Evolutionary conservation across 2,797 vertebrate species (phyloP), one percentile per base, ranked within the genome.

Genomic region (Lagocephalus sceleratus): DNA sequence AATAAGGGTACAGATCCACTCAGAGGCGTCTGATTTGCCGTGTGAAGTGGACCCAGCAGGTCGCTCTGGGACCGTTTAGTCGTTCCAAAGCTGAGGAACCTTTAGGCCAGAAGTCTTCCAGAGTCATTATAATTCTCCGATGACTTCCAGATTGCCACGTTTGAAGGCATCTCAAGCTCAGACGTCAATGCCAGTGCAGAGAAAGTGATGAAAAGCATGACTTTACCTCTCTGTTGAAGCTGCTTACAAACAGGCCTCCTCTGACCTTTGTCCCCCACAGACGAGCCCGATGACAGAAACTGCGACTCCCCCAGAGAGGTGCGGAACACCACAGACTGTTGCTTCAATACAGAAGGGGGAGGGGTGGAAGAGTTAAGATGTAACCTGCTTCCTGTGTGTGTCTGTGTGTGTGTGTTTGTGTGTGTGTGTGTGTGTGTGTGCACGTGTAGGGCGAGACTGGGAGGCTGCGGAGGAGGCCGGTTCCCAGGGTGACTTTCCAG

Each of bases 401-500:
- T 42, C n/a, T n/a, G n/a, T n/a, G n/a, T n/a, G n/a, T 63, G 26
- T 68, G 54, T 46, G 25, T 65, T 42, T 69, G 47, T 75, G 50
- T 66, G 90, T 53, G 56, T 63, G 20, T 63, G 40, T 57, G 57
- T 63, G 16, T 64, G 35, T 68, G 51, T 42, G 22, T 68, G 50
- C 63, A 47, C 73, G 44, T 66, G 89, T 91, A 91, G 94, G 94
- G 88, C 76, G 93, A 75, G 73, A 65, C 85, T 22, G 84, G 85
- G 55, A 93, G 92, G 75, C 93, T 97, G 84, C 92, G 95, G 63
- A 93, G 94, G 88, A 92, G 92, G 76, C 94, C 95, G 0, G 90
- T 96, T 85, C 95, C 91, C 73, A 91, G 95, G 57, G 93, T 92
- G 84, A 96, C 95, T 68, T 97, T 94, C 90, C 95, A 98, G 87